Evolutionary conservation across 2,113 vertebrate species (phyloP), one percentile per base, ranked within the genome.

Genomic region (Trematomus loennbergii): DNA sequence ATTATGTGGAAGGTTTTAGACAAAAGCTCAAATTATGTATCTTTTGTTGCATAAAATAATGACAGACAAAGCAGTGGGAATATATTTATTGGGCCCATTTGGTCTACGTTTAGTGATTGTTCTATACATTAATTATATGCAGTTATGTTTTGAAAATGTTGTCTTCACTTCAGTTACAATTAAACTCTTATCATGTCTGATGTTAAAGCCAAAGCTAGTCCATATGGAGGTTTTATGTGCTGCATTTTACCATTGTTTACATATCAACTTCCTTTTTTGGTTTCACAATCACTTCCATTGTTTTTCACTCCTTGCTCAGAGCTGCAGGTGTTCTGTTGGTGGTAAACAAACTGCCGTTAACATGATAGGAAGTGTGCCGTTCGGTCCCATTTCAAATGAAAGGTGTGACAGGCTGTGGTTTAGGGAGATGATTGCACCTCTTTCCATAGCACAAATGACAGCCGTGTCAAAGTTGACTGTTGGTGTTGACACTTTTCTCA

Each of bases 361-460:
- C 6, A 13, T 75, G n/a, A 53, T 25, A 20, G 22, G 54, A 43
- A 63, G 72, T 68, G 60, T 18, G 54, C 40, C 8, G 45, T 45
- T 80, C 4, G 7, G 64, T 68, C 59, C 45, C 12, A 45, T 61
- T 71, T 2, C 40, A 45, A 81, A 66, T 72, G 48, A 79, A 75
- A 82, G 59, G 48, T 55, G 65, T 74, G 64, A 72, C 61, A 50
- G 43, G 48, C 58, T 82, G 89, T 60, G 88, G 72, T 87, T 82
- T 73, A 45, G 48, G 12, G 18, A 74, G 22, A 49, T 67, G 60
- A 80, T 82, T 67, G 78, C 16, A 68, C 22, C 63, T 25, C 55
- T 83, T 64, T 78, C 72, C 2, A 16, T 88, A 58, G 60, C 70
- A 70, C 63, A 83, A 71, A 79, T 72, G 67, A 60, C 43, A 74